phyloP scores from a whole-genome alignment of 2,888 invertebrate species.

The Tricholauxania praeusta region DNA sequence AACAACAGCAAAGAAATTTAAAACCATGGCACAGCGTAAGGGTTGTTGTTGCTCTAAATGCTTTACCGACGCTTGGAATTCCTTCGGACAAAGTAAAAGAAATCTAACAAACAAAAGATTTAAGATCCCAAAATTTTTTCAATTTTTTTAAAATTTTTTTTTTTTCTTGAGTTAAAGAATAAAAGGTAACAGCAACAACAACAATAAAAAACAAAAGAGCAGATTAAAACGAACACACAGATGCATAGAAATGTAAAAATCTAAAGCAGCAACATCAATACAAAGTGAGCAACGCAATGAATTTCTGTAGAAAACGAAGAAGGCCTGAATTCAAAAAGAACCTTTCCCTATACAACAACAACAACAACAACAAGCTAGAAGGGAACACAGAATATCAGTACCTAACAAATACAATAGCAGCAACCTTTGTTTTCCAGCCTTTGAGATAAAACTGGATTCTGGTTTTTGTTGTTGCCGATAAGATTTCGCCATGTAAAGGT shows the following conservation, averaged over 20 bases:
- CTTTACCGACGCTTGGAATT: slow-evolving; percentile 4
- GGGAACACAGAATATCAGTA: no score
- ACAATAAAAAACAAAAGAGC: slow-evolving; percentile 43
- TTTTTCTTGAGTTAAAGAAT: slow-evolving; percentile 59
- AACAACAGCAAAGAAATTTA: slow-evolving; percentile 52
- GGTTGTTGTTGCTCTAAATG: slow-evolving; percentile 39
- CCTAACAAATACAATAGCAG: slow-evolving; percentile 6
- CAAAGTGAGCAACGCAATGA: slow-evolving; percentile 32
- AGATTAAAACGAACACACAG: slow-evolving; percentile 57
- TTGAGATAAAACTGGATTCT: no score
- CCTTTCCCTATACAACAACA: slow-evolving; percentile 1
- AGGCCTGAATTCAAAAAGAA: not conserved
- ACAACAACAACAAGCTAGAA: not conserved
- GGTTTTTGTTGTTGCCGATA: no score
- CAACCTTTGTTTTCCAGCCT: not conserved
- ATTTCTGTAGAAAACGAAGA: slow-evolving; percentile 11
- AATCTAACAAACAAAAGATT: slow-evolving; percentile 56
- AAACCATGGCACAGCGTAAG: slow-evolving; percentile 50
- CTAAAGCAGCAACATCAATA: slow-evolving; percentile 1
- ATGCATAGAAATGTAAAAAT: slow-evolving; percentile 19
- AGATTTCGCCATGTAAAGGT: not conserved
- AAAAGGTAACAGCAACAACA: slow-evolving; percentile 45
- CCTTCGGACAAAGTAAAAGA: slow-evolving; percentile 45
- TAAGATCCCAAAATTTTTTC: not conserved
- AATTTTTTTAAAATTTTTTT: slow-evolving; percentile 45